Evolutionary conservation across 2,888 invertebrate species (phyloP).

Genomic region (Eumacrocentrus americanus): DNA sequence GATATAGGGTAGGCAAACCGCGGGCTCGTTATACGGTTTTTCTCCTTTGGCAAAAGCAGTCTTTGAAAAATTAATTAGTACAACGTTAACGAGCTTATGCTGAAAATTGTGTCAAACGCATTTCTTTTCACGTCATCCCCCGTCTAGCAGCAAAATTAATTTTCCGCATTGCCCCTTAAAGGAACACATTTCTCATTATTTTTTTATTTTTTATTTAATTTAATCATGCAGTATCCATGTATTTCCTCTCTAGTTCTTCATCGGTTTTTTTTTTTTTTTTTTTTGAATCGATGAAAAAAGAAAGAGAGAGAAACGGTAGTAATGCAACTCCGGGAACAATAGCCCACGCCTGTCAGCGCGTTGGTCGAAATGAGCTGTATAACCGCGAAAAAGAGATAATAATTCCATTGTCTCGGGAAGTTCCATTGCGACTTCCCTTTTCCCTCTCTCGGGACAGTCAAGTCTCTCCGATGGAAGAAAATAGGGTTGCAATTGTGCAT

Average conservation of each 20-base stretch:
- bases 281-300: constrained; percentile 15
- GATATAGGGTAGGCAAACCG: neutral
- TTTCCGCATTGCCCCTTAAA: no score
- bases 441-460: neutral
- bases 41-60: neutral
- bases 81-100: constrained; percentile 19
- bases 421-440: constrained; percentile 8
- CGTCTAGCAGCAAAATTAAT: no score
- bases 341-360: constrained; percentile 21
- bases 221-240: neutral
- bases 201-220: no score
- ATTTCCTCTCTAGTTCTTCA: neutral
- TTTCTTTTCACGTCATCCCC: constrained; percentile 7
- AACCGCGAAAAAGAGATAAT: constrained; percentile 32
- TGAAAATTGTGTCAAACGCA: constrained; percentile 21
- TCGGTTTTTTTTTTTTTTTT: constrained; percentile 11
- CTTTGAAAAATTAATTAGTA: constrained; percentile 26
- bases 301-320: neutral
- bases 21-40: neutral
- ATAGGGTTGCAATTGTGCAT: constrained; percentile 23
- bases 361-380: constrained; percentile 13
- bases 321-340: constrained; percentile 18
- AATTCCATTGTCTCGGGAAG: constrained; percentile 28
- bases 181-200: no score
- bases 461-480: constrained; percentile 1